Base-by-base conservation (phyloP, 2,113 vertebrate genomes). In the Callopanchax toddi region DNA sequence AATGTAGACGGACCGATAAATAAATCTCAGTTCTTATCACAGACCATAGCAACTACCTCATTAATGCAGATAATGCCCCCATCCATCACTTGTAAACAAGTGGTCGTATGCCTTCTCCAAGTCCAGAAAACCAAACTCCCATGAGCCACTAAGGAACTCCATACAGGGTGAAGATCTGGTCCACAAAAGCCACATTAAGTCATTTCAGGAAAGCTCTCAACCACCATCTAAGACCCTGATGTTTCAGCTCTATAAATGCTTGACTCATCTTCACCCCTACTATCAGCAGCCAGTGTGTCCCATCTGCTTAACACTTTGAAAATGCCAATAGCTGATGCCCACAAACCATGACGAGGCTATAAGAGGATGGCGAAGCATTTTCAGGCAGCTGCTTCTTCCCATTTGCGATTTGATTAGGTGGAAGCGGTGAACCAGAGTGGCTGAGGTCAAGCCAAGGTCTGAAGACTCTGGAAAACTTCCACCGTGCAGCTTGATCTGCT, bases 261-360 rank as follows among this genome's bases (percentile, higher is more conserved):
- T 6, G 16, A 4, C 16, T n/a, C 9, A 11, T 6, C 20, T 60
- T 32, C 42, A 21, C 46, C 43, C 15, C 8, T 34, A 5, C 18
- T 15, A 22, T 10, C 29, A 22, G 5, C 26, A 46, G 29, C 29
- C 43, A 32, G 29, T 32, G 29, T 6, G 4, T 16, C 18, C 29
- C 42, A 11, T 44, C 57, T 34, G 57, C 43, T 34, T 16, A 46
- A 60, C 43, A 22, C 26, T 43, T 25, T 17, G 43, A 34, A 44
- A 34, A 60, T 46, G 45, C 46, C 18, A 60, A 46, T 60, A 46
- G 46, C 45, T 46, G 43, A 46, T 20, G n/a, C 12, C 57, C 25
- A 21, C 42, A 22, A 60, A 34, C 42, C 57, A 21, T 32, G 23
- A 58, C 17, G 11, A 26, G 39, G 18, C 42, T 22, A 22, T 36